Percentiles rank a stretch among this genome's conserved stretches.
Evolutionary conservation across 1,140 invertebrate species (phyloP).

Genomic region (Drosophila erecta): DNA sequence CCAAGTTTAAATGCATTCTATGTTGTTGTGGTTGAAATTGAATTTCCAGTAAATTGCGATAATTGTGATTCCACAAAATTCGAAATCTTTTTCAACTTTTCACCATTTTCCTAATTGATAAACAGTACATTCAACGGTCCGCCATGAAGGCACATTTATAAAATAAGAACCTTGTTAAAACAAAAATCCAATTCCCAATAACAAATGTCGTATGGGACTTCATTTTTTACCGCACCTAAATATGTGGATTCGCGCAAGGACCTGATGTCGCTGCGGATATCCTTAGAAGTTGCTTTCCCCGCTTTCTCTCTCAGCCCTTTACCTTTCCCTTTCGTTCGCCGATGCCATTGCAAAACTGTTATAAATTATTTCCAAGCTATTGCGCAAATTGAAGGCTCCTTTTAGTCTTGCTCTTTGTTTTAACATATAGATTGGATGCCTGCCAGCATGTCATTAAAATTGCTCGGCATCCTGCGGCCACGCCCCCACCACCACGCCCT

Average conservation of each 20-base stretch:
- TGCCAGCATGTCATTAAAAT: slow-evolving; percentile 75
- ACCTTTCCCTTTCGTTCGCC: neutral
- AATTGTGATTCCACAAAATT: neutral
- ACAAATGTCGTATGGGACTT: slow-evolving; percentile 2
- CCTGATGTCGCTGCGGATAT: slow-evolving; percentile 23
- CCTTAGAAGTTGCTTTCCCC: slow-evolving; percentile 19
- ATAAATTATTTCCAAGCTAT: slow-evolving; percentile 81
- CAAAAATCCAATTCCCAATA: slow-evolving; percentile 1
- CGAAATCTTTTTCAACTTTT: too few species aligned
- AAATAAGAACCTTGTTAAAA: neutral
- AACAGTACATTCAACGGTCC: too few species aligned
- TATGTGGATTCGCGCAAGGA: slow-evolving; percentile 18
- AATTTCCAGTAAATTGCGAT: neutral
- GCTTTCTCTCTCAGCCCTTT: neutral
- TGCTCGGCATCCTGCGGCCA: slow-evolving; percentile 46
- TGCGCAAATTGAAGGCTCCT: slow-evolving; percentile 75
- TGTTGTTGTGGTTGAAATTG: neutral
- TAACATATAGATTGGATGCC: slow-evolving; percentile 75
- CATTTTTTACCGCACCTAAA: slow-evolving; percentile 1
- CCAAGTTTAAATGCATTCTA: slow-evolving; percentile 27
- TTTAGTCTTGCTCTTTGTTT: slow-evolving; percentile 68
- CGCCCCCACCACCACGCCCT: neutral
- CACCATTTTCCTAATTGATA: too few species aligned
- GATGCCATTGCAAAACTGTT: slow-evolving; percentile 65
- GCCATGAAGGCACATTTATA: neutral